Conservation (phyloP, 2,888 invertebrate species). For the Tachina fera region DNA sequence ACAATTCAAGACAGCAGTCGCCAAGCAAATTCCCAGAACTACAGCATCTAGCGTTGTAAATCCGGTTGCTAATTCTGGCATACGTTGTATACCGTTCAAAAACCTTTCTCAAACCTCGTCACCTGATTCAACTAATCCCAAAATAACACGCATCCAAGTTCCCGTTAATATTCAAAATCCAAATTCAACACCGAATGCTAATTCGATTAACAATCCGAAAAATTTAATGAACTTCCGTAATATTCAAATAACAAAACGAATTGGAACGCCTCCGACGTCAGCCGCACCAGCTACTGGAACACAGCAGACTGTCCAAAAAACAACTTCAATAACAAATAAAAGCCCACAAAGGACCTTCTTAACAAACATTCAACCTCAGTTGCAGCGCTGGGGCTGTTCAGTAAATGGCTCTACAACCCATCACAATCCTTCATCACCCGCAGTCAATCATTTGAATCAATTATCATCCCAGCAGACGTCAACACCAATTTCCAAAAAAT, state of each 20-base stretch:
- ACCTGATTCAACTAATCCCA: conserved; percentile 42
- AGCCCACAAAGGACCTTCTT: conserved; percentile 50
- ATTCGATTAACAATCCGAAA: conserved; percentile 15
- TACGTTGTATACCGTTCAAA: conserved; percentile 71
- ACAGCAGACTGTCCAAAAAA: conserved; percentile 38
- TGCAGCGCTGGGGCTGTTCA: conserved; percentile 61
- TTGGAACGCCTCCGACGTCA: conserved; percentile 21
- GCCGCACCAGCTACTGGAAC: neutral
- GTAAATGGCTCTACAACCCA: conserved; percentile 52
- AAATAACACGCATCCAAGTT: conserved; percentile 59
- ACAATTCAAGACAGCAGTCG: conserved; percentile 42
- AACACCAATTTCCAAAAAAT: conserved; percentile 49
- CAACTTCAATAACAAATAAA: conserved; percentile 38
- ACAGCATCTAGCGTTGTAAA: conserved; percentile 1
- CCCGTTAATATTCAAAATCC: conserved; percentile 35
- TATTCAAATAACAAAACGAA: conserved; percentile 62
- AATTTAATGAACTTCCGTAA: conserved; percentile 57
- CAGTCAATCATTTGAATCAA: conserved; percentile 14
- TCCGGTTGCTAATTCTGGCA: conserved; percentile 32
- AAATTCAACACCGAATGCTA: conserved; percentile 5
- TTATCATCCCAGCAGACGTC: conserved; percentile 46
- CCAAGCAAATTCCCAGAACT: conserved; percentile 46
- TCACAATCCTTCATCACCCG: conserved; percentile 31
- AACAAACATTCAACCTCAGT: conserved; percentile 59
- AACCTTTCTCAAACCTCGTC: conserved; percentile 53